phyloP scores from a whole-genome alignment of 2,888 invertebrate species.

The Epirrhoe tristata region DNA sequence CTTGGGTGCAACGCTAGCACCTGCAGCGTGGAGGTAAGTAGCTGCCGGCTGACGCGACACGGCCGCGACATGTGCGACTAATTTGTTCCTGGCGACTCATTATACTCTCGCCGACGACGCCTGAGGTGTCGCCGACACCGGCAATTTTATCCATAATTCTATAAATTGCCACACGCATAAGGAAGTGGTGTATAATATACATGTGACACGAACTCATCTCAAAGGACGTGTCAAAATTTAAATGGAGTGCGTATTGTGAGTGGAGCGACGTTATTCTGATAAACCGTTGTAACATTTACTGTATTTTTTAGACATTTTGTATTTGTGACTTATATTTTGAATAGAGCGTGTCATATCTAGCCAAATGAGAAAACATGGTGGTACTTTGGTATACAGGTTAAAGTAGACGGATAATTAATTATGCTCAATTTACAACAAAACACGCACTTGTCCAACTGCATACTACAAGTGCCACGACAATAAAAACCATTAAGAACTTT shows the following conservation, averaged over 20 bases:
- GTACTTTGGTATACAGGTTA: no score
- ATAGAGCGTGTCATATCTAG: neutral
- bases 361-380: no score
- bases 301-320: constrained; percentile 12
- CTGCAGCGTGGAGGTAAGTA: constrained; percentile 67
- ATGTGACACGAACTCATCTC: constrained; percentile 56
- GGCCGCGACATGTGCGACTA: constrained; percentile 80
- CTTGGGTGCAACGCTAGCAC: constrained; percentile 60
- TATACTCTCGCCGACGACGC: constrained; percentile 71
- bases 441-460: constrained; percentile 44
- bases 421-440: constrained; percentile 50
- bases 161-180: constrained; percentile 75
- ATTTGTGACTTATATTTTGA: neutral
- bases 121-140: constrained; percentile 77
- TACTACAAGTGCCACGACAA: constrained; percentile 36
- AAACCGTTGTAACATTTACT: constrained; percentile 26
- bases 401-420: constrained; percentile 65
- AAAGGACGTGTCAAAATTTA: constrained; percentile 45
- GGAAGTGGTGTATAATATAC: constrained; percentile 55
- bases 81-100: constrained; percentile 80
- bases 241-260: constrained; percentile 34
- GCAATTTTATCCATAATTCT: constrained; percentile 76
- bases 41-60: constrained; percentile 76
- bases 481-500: constrained; percentile 48
- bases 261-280: constrained; percentile 13